Percentiles rank a stretch among this genome's conserved stretches.
phyloP scores from a whole-genome alignment of 2,113 vertebrate genomes.

The Origma solitaria region DNA sequence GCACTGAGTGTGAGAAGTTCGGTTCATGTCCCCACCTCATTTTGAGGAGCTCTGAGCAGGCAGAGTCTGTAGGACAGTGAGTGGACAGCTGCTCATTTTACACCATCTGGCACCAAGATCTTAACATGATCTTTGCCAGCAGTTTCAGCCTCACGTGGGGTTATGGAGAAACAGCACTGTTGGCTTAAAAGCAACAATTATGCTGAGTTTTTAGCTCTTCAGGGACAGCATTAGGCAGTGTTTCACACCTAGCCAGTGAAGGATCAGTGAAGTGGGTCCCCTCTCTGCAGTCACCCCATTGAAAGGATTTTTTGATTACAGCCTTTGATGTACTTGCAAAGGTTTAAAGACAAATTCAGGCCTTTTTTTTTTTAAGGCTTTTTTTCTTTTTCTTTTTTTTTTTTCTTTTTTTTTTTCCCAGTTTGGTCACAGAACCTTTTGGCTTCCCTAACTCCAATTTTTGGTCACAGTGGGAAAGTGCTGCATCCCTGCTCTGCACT shows the following conservation, averaged over 20 bases:
- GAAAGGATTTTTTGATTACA: background rate
- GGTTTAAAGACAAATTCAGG: background rate
- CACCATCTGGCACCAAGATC: background rate
- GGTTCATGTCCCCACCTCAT: background rate
- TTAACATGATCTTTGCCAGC: accelerated
- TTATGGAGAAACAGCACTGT: background rate
- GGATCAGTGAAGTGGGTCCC: background rate
- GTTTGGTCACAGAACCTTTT: background rate
- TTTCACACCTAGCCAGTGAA: background rate
- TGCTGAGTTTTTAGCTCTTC: background rate
- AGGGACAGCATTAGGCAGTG: background rate
- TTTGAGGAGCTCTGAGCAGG: background rate
- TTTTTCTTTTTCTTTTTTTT: background rate
- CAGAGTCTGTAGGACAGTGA: background rate
- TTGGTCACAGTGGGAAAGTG: background rate
- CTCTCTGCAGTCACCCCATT: background rate
- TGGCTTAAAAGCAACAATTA: background rate
- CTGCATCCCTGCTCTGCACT: background rate
- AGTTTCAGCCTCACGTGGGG: background rate
- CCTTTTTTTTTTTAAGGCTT: background rate
- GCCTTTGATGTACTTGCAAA: background rate
- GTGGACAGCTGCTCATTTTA: background rate
- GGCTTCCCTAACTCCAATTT: background rate
- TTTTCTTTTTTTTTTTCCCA: background rate
- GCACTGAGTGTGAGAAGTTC: background rate